A percentile compares a stretch with the other conserved stretches of the same genome.
phyloP scores from a whole-genome alignment of 2,888 invertebrate species.

The Pegoplata infirma region DNA sequence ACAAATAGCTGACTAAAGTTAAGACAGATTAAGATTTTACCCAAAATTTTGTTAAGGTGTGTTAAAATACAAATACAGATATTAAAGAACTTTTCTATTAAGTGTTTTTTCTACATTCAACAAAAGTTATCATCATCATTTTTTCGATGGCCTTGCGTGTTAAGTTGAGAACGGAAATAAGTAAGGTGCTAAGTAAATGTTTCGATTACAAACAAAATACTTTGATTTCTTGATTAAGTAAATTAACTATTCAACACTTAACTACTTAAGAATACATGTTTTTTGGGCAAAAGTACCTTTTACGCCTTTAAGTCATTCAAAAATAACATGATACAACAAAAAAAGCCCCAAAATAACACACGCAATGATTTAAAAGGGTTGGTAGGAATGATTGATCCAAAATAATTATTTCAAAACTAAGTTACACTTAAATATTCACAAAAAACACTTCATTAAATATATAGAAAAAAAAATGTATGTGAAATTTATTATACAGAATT shows the following conservation, averaged over 20 bases:
- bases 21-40: too few relatives aligned
- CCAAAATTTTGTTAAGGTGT: neutral
- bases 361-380: slow-evolving; percentile 21
- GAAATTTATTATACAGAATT: too few relatives aligned
- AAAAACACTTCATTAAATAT: too few relatives aligned
- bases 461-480: too few relatives aligned
- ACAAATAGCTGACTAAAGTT: too few relatives aligned
- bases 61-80: neutral
- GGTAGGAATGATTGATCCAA: too few relatives aligned
- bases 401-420: too few relatives aligned
- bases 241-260: slow-evolving; percentile 34
- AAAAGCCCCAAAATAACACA: neutral
- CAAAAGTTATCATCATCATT: slow-evolving; percentile 32
- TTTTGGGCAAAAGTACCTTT: neutral
- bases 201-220: slow-evolving; percentile 46
- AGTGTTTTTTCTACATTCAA: neutral
- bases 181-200: slow-evolving; percentile 52
- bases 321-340: slow-evolving; percentile 14
- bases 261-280: neutral
- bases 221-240: slow-evolving; percentile 56
- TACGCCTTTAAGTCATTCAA: neutral
- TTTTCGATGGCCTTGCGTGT: slow-evolving; percentile 39
- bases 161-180: slow-evolving; percentile 35
- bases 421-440: too few relatives aligned
- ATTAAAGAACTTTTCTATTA: neutral